Conservation (phyloP, 2,888 invertebrate genomes). For the Stenichneumon culpator region DNA sequence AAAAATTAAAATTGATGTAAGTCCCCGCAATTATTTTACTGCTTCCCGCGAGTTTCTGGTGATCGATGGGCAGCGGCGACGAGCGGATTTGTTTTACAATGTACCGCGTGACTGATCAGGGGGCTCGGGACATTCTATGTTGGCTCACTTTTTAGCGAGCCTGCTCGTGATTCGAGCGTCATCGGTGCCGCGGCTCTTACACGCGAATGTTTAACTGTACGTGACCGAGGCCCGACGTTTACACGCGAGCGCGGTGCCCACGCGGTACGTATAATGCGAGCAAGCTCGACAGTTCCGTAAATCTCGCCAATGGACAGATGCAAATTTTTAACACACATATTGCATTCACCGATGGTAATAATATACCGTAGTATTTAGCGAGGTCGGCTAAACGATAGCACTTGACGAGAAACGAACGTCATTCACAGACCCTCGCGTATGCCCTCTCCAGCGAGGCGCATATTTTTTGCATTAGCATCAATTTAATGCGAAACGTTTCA, state of each 20-base stretch:
- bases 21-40: neutral
- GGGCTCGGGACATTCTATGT: slow-evolving; percentile 3
- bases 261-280: slow-evolving; percentile 11
- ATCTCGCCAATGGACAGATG: slow-evolving; percentile 34
- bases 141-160: slow-evolving; percentile 42
- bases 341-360: slow-evolving; percentile 1
- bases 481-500: neutral
- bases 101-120: slow-evolving; percentile 30
- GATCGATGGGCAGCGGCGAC: neutral
- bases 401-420: slow-evolving; percentile 5
- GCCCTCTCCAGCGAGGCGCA: neutral
- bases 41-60: slow-evolving; percentile 17
- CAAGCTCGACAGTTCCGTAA: slow-evolving; percentile 21
- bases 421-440: neutral
- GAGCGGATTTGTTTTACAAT: slow-evolving; percentile 5
- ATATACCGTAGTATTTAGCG: slow-evolving; percentile 33
- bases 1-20: too few relatives aligned
- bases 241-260: neutral
- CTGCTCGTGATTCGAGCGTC: slow-evolving; percentile 31
- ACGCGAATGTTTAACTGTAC: slow-evolving; percentile 7
- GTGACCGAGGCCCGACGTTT: neutral
- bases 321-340: slow-evolving; percentile 41
- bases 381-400: slow-evolving; percentile 17
- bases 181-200: neutral
- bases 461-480: neutral